Percentiles rank a stretch among this genome's conserved stretches.
phyloP scores from a whole-genome alignment of 2,113 vertebrate genomes.

The Diadophis punctatus region DNA sequence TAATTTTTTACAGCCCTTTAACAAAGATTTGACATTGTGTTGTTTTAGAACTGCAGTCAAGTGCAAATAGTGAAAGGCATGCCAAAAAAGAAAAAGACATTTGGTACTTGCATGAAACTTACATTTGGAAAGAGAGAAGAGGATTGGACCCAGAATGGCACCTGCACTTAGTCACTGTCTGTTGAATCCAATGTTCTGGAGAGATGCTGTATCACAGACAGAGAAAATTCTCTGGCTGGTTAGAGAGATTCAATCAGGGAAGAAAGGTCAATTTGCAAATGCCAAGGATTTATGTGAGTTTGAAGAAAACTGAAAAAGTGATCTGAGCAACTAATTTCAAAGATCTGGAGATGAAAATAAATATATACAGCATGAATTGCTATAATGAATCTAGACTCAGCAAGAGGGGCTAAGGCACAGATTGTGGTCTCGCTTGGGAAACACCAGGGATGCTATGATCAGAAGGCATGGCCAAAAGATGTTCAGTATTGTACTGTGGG shows the following conservation, averaged over 20 bases:
- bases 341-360: neutral
- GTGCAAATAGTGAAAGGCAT: neutral
- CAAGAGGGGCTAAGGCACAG: neutral
- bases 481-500: neutral
- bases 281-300: neutral
- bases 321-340: neutral
- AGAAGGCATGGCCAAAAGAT: neutral
- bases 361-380: neutral
- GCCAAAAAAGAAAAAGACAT: neutral
- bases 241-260: neutral
- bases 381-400: neutral
- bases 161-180: neutral
- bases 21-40: neutral
- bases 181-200: neutral
- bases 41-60: neutral
- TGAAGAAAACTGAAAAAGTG: neutral
- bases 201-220: neutral
- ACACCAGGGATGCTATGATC: neutral
- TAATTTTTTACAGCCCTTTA: neutral
- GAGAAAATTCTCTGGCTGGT: neutral
- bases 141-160: neutral
- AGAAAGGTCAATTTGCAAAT: neutral
- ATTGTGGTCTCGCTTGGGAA: neutral
- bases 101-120: neutral
- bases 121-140: neutral